A percentile compares a stretch with the other conserved stretches of the same genome.
These are phyloP conservation scores for Nesogale talazaci DNA, from an alignment of 2,113 vertebrate genomes.

Conservation along the genomic window DNA sequence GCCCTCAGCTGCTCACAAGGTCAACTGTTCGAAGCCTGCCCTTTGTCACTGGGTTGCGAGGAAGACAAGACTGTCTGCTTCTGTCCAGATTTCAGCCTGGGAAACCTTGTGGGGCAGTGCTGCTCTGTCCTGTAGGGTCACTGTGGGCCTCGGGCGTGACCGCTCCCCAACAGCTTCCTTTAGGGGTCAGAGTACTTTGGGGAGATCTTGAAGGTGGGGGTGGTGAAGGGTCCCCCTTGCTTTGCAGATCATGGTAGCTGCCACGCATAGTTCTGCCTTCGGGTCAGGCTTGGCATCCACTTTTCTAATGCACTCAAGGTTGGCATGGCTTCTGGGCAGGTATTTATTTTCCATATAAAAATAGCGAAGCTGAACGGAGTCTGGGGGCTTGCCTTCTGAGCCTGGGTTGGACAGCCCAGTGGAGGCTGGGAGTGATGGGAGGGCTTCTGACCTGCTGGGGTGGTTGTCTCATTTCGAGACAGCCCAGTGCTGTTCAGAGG, in stretches of 20 bases:
- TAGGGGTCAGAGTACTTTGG: not conserved
- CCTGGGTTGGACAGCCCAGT: constrained; percentile 7
- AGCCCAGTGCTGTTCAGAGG: not conserved
- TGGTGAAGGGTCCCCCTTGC: constrained; percentile 13
- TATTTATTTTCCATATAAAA: constrained; percentile 61
- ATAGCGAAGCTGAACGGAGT: constrained; percentile 56
- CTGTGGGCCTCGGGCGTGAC: not conserved
- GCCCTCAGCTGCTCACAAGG: not conserved
- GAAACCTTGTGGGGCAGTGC: not conserved
- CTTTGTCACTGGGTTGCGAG: not conserved
- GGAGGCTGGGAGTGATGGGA: not conserved
- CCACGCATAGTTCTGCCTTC: constrained; percentile 62
- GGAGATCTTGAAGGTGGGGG: not conserved
- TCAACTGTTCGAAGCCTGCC: not conserved
- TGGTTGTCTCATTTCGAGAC: not conserved
- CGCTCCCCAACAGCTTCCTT: not conserved
- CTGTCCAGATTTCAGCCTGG: not conserved
- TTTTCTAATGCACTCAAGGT: constrained; percentile 41
- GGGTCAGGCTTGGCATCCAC: constrained; percentile 74
- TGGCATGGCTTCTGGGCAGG: constrained; percentile 71
- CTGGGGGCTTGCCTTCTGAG: not conserved
- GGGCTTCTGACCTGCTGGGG: not conserved
- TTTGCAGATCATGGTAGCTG: constrained; percentile 24
- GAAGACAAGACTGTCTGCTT: not conserved
- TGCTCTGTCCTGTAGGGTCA: not conserved